Evolutionary conservation across 2,113 vertebrate species (phyloP).

Genomic region (Rhinoptilus africanus): DNA sequence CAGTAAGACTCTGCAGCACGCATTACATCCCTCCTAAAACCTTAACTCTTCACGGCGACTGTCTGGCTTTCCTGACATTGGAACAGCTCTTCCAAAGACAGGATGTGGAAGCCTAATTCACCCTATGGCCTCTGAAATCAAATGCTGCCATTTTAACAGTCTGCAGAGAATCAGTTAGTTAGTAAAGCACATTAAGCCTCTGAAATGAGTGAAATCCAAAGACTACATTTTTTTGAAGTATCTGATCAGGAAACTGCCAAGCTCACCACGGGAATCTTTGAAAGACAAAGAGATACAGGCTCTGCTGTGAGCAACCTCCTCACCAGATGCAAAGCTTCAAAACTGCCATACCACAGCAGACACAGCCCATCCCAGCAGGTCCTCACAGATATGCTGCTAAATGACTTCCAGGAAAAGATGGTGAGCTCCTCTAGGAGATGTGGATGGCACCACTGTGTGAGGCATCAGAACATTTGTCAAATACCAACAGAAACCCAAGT

Average conservation of each 20-base stretch:
- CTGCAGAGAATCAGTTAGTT: not conserved
- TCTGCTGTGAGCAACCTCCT: not conserved
- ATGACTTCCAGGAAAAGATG: not conserved
- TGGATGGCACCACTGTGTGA: fast-evolving
- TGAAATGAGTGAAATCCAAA: not conserved
- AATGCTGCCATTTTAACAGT: not conserved
- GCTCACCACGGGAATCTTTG: not conserved
- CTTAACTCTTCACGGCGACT: not conserved
- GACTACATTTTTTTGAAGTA: not conserved
- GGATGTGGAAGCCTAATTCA: not conserved
- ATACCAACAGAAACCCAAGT: not conserved
- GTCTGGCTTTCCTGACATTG: not conserved
- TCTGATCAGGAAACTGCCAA: not conserved
- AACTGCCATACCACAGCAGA: not conserved
- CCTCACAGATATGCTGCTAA: not conserved
- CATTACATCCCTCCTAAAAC: not conserved
- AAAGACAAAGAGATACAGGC: not conserved
- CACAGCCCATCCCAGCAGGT: not conserved
- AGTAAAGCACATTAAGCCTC: not conserved
- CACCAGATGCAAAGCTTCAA: conserved; percentile 19
- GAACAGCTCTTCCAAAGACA: not conserved
- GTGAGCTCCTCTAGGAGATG: not conserved
- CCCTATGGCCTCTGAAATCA: not conserved
- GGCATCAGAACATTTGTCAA: fast-evolving
- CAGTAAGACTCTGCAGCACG: not conserved